Percentiles rank a stretch among this genome's conserved stretches.
These are phyloP conservation scores for Drosophila pachea DNA, from an alignment of 1,140 invertebrate species.

Conservation along the genomic window DNA sequence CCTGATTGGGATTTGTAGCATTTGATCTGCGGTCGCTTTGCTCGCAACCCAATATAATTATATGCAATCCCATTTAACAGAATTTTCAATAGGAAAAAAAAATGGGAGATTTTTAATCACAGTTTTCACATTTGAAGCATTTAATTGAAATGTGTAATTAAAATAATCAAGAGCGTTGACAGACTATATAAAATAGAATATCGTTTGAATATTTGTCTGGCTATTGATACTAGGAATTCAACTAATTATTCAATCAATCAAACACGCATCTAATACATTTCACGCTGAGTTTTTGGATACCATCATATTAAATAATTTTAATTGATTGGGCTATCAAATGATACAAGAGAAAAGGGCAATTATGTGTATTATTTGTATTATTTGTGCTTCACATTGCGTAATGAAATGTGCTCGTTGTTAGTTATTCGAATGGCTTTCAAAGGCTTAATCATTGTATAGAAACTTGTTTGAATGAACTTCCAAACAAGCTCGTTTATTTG, in stretches of 20 bases:
- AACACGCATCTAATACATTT: neutral
- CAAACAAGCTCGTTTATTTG: too few relatives aligned
- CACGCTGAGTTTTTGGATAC: too few relatives aligned
- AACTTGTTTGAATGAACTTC: too few relatives aligned
- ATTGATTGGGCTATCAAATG: too few relatives aligned
- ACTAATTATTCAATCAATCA: neutral
- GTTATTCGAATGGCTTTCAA: too few relatives aligned
- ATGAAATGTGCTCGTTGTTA: too few relatives aligned
- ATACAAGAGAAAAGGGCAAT: too few relatives aligned
- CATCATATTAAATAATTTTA: too few relatives aligned
- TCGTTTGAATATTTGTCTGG: neutral
- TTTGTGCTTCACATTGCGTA: too few relatives aligned
- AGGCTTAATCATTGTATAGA: too few relatives aligned
- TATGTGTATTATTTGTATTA: too few relatives aligned
- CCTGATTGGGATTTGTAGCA: constrained; percentile 30
- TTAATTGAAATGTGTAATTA: neutral
- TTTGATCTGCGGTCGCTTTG: constrained; percentile 19
- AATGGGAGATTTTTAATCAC: constrained; percentile 19
- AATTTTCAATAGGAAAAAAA: neutral
- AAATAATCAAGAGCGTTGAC: neutral
- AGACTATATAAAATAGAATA: neutral
- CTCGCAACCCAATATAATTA: constrained; percentile 26
- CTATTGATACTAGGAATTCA: neutral
- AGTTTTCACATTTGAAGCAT: neutral
- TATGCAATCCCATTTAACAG: constrained; percentile 19